A percentile compares a stretch with the other conserved stretches of the same genome.
These are phyloP conservation scores for human DNA, from an alignment of 2,113 vertebrate species.

Conservation along the genomic window DNA sequence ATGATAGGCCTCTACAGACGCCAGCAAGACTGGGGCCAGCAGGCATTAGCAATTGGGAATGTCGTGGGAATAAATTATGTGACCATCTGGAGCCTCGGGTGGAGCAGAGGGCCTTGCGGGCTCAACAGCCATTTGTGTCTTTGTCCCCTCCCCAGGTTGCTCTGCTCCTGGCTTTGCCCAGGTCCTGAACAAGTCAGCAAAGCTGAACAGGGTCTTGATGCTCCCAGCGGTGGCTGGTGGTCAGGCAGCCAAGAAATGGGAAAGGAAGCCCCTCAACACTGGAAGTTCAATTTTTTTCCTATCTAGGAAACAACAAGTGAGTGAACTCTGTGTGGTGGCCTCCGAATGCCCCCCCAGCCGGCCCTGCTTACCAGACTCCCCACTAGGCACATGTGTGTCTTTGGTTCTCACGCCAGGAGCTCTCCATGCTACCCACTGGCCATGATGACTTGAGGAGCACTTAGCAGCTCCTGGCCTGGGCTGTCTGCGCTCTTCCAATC, in stretches of 20 bases:
- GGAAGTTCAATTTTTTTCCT: background rate
- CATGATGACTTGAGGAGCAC: accelerated
- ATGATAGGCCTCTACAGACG: background rate
- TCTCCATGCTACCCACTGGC: background rate
- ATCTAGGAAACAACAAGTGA: background rate
- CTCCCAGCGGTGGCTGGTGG: background rate
- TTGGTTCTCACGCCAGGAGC: too few species aligned
- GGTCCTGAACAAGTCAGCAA: background rate
- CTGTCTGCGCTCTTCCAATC: background rate
- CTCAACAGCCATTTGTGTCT: background rate
- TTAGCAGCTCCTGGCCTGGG: background rate
- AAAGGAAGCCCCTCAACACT: background rate
- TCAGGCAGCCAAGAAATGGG: background rate
- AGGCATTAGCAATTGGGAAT: background rate
- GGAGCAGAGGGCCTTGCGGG: background rate
- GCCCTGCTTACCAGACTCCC: background rate
- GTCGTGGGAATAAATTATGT: background rate
- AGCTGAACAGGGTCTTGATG: accelerated
- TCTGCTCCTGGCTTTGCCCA: background rate
- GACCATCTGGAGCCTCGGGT: background rate
- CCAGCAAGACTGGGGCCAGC: background rate
- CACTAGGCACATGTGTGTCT: background rate
- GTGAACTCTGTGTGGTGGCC: background rate
- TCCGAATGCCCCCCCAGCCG: background rate
- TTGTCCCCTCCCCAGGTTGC: background rate